A percentile compares a stretch with the other conserved stretches of the same genome.
Evolutionary conservation across 2,888 invertebrate species (phyloP).

Genomic region (Corythucha ciliata): DNA sequence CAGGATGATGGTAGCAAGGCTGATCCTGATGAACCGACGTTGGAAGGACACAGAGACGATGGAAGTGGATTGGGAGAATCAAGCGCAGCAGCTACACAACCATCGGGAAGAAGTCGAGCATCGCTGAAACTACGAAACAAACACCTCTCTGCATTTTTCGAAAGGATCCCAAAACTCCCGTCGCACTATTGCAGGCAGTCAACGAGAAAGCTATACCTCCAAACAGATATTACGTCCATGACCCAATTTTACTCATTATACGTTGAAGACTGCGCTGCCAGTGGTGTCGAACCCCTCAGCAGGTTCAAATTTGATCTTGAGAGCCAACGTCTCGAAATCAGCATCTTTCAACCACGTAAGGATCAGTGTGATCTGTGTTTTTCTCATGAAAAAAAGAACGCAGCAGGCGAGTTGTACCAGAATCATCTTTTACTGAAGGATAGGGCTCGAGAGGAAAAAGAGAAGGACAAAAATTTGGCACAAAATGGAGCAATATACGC

Average conservation of each 20-base stretch:
- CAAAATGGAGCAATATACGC: background rate
- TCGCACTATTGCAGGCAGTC: background rate
- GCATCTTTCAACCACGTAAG: constrained; percentile 11
- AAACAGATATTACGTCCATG: background rate
- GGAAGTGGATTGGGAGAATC: too few species aligned
- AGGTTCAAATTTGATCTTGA: background rate
- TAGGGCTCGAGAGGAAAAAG: background rate
- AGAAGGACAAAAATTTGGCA: constrained; percentile 2
- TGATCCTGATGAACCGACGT: too few species aligned
- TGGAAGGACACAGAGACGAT: too few species aligned
- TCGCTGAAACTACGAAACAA: too few species aligned
- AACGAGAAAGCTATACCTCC: background rate
- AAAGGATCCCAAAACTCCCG: constrained; percentile 1
- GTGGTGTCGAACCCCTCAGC: background rate
- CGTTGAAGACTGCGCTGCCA: background rate
- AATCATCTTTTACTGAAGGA: background rate
- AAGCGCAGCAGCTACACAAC: too few species aligned
- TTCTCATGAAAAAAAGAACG: background rate
- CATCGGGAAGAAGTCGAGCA: too few species aligned
- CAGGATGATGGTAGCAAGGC: too few species aligned
- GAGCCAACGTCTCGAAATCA: background rate
- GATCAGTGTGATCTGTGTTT: constrained; percentile 13
- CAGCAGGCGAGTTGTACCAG: background rate
- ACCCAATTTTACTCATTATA: background rate
- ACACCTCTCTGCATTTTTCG: too few species aligned